Conservation (phyloP, 2,113 vertebrate genomes). For the Peucedramus taeniatus region DNA sequence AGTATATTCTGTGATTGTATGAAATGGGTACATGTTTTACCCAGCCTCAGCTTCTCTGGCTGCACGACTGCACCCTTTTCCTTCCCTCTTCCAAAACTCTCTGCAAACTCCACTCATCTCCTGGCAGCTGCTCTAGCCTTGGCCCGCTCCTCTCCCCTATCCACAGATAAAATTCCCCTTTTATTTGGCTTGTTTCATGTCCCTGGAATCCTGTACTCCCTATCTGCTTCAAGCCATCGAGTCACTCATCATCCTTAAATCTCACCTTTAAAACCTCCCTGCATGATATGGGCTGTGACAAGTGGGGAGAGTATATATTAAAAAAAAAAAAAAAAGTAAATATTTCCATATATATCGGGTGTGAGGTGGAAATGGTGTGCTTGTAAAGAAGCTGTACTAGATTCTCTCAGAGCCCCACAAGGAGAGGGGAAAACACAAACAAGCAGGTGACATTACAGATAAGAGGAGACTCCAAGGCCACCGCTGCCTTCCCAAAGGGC, state of each 20-base stretch:
- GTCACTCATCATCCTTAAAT: not conserved
- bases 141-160: not conserved
- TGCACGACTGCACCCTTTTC: not conserved
- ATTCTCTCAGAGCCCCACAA: not conserved
- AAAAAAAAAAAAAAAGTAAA: not conserved
- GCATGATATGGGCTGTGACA: not conserved
- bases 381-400: not conserved
- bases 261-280: not conserved
- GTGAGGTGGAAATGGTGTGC: fast-evolving
- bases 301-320: fast-evolving
- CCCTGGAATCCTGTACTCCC: not conserved
- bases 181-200: not conserved
- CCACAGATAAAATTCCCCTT: not conserved
- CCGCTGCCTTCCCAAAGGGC: not conserved
- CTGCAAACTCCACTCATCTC: not conserved
- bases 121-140: not conserved
- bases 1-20: not conserved
- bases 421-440: not conserved
- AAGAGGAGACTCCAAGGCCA: not conserved
- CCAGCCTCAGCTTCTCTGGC: not conserved
- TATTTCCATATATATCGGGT: fast-evolving
- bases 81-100: not conserved
- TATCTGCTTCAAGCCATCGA: not conserved
- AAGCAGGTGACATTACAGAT: fast-evolving
- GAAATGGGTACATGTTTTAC: not conserved